Conservation (phyloP, 1,140 invertebrate species). For the Rhizoglyphus robini region DNA sequence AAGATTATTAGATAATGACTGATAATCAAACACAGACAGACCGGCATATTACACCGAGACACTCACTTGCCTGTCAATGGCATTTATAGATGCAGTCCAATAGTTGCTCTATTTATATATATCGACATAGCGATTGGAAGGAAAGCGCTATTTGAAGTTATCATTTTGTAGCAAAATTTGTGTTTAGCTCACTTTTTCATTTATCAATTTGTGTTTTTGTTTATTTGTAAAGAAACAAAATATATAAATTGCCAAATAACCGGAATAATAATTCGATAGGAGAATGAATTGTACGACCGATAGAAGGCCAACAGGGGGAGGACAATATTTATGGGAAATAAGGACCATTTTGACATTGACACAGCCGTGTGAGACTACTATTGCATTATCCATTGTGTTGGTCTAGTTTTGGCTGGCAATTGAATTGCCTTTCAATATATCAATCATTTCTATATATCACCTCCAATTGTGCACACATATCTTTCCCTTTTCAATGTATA, state of each 20-base stretch:
- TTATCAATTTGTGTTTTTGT: background rate
- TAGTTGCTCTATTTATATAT: too few relatives aligned
- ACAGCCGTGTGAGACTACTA: too few relatives aligned
- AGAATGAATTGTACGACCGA: background rate
- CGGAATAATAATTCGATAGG: background rate
- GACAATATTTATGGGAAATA: too few relatives aligned
- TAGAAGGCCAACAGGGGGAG: background rate
- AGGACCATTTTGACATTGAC: background rate
- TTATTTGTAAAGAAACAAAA: background rate
- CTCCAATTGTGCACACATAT: background rate
- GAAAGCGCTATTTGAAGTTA: too few relatives aligned
- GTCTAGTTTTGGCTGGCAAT: too few relatives aligned
- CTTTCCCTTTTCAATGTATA: too few relatives aligned
- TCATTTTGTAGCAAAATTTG: background rate
- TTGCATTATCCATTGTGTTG: too few relatives aligned
- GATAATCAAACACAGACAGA: background rate
- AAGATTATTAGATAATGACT: background rate
- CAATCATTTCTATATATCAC: background rate
- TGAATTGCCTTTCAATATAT: background rate
- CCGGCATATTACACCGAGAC: too few relatives aligned
- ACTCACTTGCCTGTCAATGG: too few relatives aligned
- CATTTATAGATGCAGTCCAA: too few relatives aligned
- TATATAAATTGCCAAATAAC: background rate
- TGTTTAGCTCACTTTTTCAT: background rate
- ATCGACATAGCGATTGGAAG: too few relatives aligned